These are phyloP conservation scores for Burhinus oedicnemus DNA, from an alignment of 2,113 vertebrate genomes.

Conservation along the genomic window DNA sequence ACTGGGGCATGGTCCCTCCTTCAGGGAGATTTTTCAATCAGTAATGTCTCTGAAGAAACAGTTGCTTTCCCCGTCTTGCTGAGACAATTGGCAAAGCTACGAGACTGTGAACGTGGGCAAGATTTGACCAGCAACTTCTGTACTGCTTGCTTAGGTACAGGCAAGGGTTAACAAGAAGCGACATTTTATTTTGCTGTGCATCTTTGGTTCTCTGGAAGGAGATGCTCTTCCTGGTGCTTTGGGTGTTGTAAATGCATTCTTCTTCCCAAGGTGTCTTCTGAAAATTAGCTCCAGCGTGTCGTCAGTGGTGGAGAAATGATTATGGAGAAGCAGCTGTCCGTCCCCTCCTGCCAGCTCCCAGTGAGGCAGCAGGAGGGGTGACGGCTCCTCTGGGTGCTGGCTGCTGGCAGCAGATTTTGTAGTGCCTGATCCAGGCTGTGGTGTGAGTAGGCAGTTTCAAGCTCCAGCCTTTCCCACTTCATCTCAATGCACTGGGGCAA, in stretches of 20 bases:
- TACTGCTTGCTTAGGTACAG: not conserved
- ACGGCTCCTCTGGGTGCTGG: constrained; percentile 44
- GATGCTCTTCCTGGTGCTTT: constrained; percentile 27
- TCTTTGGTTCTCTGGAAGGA: constrained; percentile 42
- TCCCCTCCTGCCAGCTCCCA: constrained; percentile 54
- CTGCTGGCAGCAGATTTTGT: constrained; percentile 24
- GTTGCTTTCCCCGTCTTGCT: not conserved
- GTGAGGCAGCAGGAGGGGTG: constrained; percentile 29
- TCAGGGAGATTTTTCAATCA: not conserved
- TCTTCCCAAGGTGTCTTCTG: constrained; percentile 64
- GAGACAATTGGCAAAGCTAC: not conserved
- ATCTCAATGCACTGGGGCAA: not conserved
- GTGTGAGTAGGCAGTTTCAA: not conserved
- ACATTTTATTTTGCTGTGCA: constrained; percentile 3
- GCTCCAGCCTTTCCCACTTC: not conserved
- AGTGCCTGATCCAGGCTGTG: not conserved
- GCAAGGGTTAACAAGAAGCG: constrained; percentile 31
- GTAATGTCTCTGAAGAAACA: not conserved
- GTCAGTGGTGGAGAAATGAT: constrained; percentile 43
- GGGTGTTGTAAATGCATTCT: constrained; percentile 39
- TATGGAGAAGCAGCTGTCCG: constrained; percentile 68
- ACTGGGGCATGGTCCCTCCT: not conserved
- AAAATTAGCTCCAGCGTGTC: constrained; percentile 36
- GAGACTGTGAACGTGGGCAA: not conserved
- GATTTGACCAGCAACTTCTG: not conserved